Evolutionary conservation across 2,797 vertebrate species (phyloP).

Genomic region (Oreonectes daqikongensis): DNA sequence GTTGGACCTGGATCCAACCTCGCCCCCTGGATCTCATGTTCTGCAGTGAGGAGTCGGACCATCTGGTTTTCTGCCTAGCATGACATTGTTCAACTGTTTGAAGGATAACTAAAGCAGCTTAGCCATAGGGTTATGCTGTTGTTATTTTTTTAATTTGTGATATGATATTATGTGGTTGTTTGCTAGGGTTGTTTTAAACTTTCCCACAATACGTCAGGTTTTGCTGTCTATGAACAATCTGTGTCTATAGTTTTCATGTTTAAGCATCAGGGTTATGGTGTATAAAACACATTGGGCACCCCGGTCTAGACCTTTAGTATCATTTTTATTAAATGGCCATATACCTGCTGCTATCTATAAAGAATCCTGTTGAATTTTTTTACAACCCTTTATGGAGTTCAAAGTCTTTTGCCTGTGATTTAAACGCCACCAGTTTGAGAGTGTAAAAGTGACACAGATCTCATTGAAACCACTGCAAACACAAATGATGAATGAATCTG

Average conservation of each 20-base stretch:
- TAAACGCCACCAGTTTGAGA: constrained; percentile 4
- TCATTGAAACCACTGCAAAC: neutral
- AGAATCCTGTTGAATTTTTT: neutral
- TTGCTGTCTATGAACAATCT: no score
- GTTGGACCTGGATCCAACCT: no score
- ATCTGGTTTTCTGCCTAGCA: no score
- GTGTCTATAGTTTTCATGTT: neutral
- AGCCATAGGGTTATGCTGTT: no score
- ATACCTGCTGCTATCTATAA: neutral
- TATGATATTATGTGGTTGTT: no score
- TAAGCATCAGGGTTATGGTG: neutral
- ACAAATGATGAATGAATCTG: neutral
- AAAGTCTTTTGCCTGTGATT: constrained; percentile 23
- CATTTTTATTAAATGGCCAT: neutral
- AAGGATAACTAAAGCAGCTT: no score
- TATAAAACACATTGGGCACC: neutral
- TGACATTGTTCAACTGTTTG: no score
- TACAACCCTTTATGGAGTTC: constrained; percentile 26
- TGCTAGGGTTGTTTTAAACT: no score
- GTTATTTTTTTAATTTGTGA: no score
- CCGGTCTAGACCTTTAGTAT: neutral
- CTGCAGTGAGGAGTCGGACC: no score
- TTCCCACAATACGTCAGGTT: no score
- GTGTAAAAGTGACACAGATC: constrained; percentile 4
- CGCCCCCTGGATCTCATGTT: no score